A percentile compares a stretch with the other conserved stretches of the same genome.
Evolutionary conservation across 2,797 vertebrate genomes (phyloP).

Genomic region (Oceanodroma leucorhoa): DNA sequence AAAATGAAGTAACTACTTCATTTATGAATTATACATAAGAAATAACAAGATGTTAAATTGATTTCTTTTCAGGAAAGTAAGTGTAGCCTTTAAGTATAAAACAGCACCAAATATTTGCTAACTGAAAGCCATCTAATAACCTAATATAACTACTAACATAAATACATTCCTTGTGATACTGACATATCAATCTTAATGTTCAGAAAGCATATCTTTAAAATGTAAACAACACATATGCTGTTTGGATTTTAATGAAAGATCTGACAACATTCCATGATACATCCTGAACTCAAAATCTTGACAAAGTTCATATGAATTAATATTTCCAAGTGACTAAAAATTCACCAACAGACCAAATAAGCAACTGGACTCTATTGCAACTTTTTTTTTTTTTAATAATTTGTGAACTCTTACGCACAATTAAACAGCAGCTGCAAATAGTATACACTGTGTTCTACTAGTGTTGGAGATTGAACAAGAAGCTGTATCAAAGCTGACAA

Average conservation of each 20-base stretch:
- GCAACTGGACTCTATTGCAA: not conserved
- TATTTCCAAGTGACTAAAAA: not conserved
- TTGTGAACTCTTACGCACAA: not conserved
- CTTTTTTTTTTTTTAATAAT: not conserved
- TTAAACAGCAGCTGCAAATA: not conserved
- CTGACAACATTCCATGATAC: not conserved
- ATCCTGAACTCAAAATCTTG: not conserved
- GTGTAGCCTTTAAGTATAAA: not conserved
- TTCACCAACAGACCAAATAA: not conserved
- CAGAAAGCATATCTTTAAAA: not conserved
- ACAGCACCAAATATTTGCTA: not conserved
- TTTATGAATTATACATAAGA: not conserved
- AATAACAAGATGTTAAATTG: not conserved
- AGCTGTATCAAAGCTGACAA: not conserved
- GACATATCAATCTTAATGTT: not conserved
- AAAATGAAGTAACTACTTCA: not conserved
- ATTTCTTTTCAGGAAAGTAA: not conserved
- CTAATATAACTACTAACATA: not conserved
- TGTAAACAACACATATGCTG: not conserved
- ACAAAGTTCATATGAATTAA: not conserved
- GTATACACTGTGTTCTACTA: not conserved
- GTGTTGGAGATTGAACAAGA: not conserved
- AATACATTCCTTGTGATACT: not conserved
- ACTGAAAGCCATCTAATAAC: not conserved
- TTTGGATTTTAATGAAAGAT: not conserved